A percentile compares a stretch with the other conserved stretches of the same genome.
Evolutionary conservation across 2,113 vertebrate genomes (phyloP).

Genomic region (Urocolius indicus): DNA sequence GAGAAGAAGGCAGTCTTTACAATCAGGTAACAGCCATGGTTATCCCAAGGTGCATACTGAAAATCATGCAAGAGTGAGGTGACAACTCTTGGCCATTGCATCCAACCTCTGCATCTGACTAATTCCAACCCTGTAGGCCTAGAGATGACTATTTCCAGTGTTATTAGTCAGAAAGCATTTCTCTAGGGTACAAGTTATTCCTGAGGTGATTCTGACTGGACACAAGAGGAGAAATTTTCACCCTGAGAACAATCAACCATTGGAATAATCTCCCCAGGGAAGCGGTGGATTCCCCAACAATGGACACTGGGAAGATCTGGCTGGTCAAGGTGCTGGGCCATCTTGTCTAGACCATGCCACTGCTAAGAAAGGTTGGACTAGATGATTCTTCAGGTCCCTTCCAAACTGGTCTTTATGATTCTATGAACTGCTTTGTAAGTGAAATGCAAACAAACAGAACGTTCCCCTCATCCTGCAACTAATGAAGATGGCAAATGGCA

Average conservation of each 20-base stretch:
- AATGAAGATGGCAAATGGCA: neutral
- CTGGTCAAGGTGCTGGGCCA: neutral
- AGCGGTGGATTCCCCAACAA: too few relatives aligned
- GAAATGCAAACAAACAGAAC: neutral
- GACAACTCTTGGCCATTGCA: neutral
- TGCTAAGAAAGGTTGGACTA: neutral
- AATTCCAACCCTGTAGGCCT: neutral
- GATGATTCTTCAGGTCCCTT: neutral
- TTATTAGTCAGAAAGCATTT: neutral
- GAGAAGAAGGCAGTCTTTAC: neutral
- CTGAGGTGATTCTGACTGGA: neutral
- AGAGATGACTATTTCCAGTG: neutral
- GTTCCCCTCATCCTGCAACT: neutral
- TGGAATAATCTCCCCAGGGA: neutral
- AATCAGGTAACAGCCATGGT: neutral
- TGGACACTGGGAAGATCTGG: neutral
- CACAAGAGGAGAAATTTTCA: neutral
- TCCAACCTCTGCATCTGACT: neutral
- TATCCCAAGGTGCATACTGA: rapidly evolving
- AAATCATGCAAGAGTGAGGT: neutral
- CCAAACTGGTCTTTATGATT: neutral
- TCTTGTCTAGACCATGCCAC: neutral
- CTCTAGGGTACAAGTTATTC: neutral
- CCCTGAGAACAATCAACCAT: neutral
- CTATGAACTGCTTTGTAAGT: neutral